These are phyloP conservation scores for Phymorhynchus buccinoides DNA, from an alignment of 1,140 invertebrate species.

Conservation along the genomic window DNA sequence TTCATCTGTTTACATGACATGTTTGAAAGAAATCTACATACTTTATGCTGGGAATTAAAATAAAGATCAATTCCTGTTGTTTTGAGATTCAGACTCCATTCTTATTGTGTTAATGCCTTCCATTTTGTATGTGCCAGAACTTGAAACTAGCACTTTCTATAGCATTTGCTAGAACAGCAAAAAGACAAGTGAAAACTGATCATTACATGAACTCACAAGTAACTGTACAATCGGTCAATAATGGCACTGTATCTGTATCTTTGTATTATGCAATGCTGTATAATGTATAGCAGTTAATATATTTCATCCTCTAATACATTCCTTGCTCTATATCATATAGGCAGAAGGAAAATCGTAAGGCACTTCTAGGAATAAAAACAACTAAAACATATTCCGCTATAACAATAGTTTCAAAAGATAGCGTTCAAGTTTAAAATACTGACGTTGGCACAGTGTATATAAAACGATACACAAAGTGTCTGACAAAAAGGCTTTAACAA, in stretches of 20 bases:
- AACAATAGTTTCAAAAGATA: neutral
- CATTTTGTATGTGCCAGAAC: too few species aligned
- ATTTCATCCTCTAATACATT: neutral
- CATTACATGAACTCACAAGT: neutral
- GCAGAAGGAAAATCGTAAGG: neutral
- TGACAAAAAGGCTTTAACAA: conserved; percentile 11
- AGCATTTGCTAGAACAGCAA: too few species aligned
- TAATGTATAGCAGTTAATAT: neutral
- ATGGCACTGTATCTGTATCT: neutral
- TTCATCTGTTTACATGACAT: too few species aligned
- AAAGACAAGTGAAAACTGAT: neutral
- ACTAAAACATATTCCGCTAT: neutral
- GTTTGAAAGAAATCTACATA: too few species aligned
- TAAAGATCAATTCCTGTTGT: too few species aligned
- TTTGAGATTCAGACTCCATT: neutral
- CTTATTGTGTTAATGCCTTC: too few species aligned
- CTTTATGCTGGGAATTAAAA: too few species aligned
- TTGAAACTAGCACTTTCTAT: too few species aligned
- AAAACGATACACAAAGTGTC: conserved; percentile 3
- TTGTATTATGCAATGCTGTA: neutral
- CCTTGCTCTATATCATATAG: neutral
- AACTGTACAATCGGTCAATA: neutral
- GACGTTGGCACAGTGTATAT: neutral
- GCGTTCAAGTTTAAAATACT: neutral
- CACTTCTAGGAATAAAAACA: neutral